These are phyloP conservation scores for Xenopus petersii DNA, from an alignment of 2,797 vertebrate species.

Conservation along the genomic window DNA sequence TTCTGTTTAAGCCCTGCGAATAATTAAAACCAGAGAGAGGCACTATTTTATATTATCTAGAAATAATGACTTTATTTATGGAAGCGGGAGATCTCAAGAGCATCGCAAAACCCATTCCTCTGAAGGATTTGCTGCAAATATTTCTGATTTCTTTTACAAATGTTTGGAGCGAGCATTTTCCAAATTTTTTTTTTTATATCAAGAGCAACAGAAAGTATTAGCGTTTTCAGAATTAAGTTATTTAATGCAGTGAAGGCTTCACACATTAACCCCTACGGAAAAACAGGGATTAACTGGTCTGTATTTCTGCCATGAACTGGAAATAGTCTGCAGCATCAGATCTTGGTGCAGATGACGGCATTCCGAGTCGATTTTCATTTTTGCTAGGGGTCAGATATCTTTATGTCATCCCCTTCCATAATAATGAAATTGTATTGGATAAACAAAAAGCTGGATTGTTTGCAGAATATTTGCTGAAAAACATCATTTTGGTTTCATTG, in stretches of 20 bases:
- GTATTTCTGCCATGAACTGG: constrained; percentile 20
- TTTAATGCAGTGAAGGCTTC: constrained; percentile 42
- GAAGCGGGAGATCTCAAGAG: constrained; percentile 36
- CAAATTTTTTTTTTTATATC: constrained; percentile 31
- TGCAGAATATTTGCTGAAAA: background rate
- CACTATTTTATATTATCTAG: constrained; percentile 30
- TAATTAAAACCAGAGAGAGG: constrained; percentile 41
- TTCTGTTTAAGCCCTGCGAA: constrained; percentile 24
- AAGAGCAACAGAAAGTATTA: constrained; percentile 11
- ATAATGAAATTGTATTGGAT: constrained; percentile 29
- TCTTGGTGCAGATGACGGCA: constrained; percentile 31
- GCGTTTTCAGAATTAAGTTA: constrained; percentile 36
- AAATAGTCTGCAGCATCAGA: constrained; percentile 17
- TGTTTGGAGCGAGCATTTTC: constrained; percentile 41
- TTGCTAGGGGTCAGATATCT: constrained; percentile 41
- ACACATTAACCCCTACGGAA: constrained; percentile 39
- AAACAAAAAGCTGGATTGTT: background rate
- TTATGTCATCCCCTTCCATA: constrained; percentile 15
- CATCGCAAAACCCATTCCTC: constrained; percentile 39
- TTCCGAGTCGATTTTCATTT: constrained; percentile 19
- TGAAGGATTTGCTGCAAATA: constrained; percentile 36
- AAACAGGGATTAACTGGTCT: constrained; percentile 33
- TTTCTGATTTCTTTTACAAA: constrained; percentile 47
- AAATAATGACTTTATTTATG: constrained; percentile 42
- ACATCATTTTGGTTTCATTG: too few species aligned